Conservation (phyloP, 35 echinoderm and acorn worm species). For the Ptychodera flava region DNA sequence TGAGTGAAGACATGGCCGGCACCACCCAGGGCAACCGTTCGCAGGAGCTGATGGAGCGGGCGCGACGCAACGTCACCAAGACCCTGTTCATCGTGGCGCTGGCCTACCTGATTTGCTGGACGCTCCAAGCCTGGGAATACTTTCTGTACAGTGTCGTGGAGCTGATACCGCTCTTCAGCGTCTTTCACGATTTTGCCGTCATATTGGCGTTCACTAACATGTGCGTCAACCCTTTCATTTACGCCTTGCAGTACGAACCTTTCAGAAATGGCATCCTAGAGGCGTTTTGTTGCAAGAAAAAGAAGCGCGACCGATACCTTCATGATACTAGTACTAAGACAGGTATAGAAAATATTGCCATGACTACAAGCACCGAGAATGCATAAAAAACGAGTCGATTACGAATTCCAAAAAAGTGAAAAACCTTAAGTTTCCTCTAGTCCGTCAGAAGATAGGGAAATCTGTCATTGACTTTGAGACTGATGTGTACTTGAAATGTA, state of each 20-base stretch:
- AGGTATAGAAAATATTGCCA: background rate
- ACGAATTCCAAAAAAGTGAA: no score
- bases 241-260: conserved; percentile 47
- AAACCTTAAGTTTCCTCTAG: no score
- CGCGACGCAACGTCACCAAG: conserved; percentile 13
- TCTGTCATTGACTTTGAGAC: no score
- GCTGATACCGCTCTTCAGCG: conserved; percentile 33
- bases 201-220: conserved; percentile 51
- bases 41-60: background rate
- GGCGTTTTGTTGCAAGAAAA: background rate
- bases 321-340: background rate
- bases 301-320: background rate
- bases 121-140: conserved; percentile 66
- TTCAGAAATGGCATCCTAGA: conserved; percentile 4
- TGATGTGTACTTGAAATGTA: no score
- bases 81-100: conserved; percentile 6
- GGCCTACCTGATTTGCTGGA: conserved; percentile 76
- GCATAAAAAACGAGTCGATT: no score
- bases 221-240: conserved; percentile 64
- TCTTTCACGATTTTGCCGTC: conserved; percentile 38
- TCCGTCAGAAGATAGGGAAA: no score
- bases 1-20: background rate
- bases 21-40: background rate
- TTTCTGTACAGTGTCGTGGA: conserved; percentile 61
- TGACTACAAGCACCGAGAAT: background rate